Base-by-base conservation (phyloP, 2,113 vertebrate genomes). In the Megaptera novaeangliae region DNA sequence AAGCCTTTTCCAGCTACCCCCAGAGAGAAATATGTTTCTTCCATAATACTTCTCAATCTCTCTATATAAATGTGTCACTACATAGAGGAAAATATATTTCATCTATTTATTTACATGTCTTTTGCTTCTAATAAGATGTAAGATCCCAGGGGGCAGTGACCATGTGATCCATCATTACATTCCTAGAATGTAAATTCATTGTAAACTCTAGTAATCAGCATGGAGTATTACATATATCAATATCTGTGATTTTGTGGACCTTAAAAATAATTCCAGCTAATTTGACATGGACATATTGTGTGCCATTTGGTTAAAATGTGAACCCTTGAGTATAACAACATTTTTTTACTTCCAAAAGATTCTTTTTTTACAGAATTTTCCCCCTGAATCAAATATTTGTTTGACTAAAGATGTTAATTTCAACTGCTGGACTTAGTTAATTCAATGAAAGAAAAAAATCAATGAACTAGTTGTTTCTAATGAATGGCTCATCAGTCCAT, bases 251-350 rank as follows among this genome's bases (percentile, higher is more conserved):
- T 49, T 36, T 90, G 8, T 49, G 77, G 44, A 49, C 52, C n/a
- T 92, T 72, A 75, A 88, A 94, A 71, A 94, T 88, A 59, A 87
- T 78, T 88, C 13, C 46, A 84, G 13, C 8, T 94, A 92, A 88
- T 57, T 17, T 46, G 44, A 94, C 41, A 36, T 49, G 15, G 63
- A 78, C 21, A 14, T 94, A 49, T 57, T 87, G 20, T 92, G 69
- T 88, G 63, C 18, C 83, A 84, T 78, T 75, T 69, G 46, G 20
- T 72, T 85, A 66, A 84, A 78, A 59, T 84, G 21, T 78, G n/a
- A 92, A 91, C 39, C 6, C n/a, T 77, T 69, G 83, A 4, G 3
- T 63, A 91, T 59, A 77, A 63, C 12, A 52, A 49, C 18, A 13
- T 41, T 3, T 78, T 7, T 44, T 27, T 39, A 5, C 44, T 88